Base-by-base conservation (phyloP, 1,140 invertebrate genomes). In the Aporrectodea caliginosa region DNA sequence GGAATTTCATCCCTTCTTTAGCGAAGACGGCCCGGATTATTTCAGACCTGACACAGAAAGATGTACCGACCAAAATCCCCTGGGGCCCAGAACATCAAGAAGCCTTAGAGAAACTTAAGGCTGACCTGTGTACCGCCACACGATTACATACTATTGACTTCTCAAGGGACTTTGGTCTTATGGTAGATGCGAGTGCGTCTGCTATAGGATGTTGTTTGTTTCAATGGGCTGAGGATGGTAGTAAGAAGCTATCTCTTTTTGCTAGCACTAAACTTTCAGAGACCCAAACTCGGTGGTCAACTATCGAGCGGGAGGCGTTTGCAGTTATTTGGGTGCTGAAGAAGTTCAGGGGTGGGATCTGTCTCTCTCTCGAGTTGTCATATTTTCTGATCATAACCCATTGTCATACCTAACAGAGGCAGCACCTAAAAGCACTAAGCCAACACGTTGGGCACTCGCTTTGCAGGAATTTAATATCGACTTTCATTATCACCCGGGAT, bases 401-500 rank as follows among this genome's bases (percentile, higher is more conserved):
- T 68, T 68, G 58, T 16, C 14, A 68, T 68, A 68, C 58, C 27
- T 68, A 68, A 16, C 27, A 68, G 58, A 68, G 27, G 27, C 72
- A 1, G 72, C 72, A 27, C 72, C 72, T 31, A 73, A 31, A 12
- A 73, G 1, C 1, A 32, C 72, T 73, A 73, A 73, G 32, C 31
- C 32, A 16, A 73, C n/a, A n/a, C n/a, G 72, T 1, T 73, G 72
- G 72, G 72, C 0, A n/a, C 16, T 73, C 1, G 0, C 72, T 1
- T 31, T 1, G 1, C 72, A 73, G 32, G 12, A 73, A 73, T 73
- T 29, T 12, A 73, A 73, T 32, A 22, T 73, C 1, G 72, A 73
- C 22, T 73, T 73, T 73, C n/a, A 32, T 30, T 73, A 73, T 73
- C 72, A 73, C 32, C 72, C 72, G 32, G 72, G 72, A 29, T 16